Conservation (phyloP, 2,888 invertebrate species). For the Hoplodrina ambigua region DNA sequence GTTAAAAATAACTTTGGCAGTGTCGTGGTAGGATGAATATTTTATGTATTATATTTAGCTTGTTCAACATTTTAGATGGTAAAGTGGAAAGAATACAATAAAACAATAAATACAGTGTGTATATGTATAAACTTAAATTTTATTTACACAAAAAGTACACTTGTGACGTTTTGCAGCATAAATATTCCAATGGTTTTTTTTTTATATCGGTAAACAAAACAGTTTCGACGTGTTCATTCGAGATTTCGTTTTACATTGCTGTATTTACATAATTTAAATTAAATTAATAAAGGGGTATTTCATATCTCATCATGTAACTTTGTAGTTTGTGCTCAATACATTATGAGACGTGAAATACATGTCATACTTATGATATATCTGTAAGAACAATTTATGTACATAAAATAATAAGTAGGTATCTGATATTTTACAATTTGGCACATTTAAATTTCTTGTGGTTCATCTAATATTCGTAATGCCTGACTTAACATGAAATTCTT, state of each 20-base stretch:
- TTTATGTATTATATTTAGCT: neutral
- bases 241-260: slow-evolving; percentile 60
- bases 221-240: slow-evolving; percentile 57
- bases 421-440: slow-evolving; percentile 84
- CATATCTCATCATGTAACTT: slow-evolving; percentile 54
- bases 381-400: slow-evolving; percentile 67
- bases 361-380: slow-evolving; percentile 59
- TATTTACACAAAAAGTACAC: slow-evolving; percentile 90
- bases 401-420: slow-evolving; percentile 65
- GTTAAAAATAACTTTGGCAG: neutral
- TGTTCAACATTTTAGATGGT: neutral
- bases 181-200: slow-evolving; percentile 65
- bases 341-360: slow-evolving; percentile 60
- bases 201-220: slow-evolving; percentile 51
- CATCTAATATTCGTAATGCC: slow-evolving; percentile 66
- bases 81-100: slow-evolving; percentile 62
- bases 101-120: slow-evolving; percentile 86
- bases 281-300: slow-evolving; percentile 53
- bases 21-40: neutral
- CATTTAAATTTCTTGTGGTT: slow-evolving; percentile 71
- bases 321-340: slow-evolving; percentile 54
- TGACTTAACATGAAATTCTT: slow-evolving; percentile 75
- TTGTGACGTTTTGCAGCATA: slow-evolving; percentile 86
- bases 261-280: slow-evolving; percentile 63
- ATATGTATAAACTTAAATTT: slow-evolving; percentile 89